Evolutionary conservation across 2,888 invertebrate species (phyloP).

Genomic region (Azorinus chamasolen): DNA sequence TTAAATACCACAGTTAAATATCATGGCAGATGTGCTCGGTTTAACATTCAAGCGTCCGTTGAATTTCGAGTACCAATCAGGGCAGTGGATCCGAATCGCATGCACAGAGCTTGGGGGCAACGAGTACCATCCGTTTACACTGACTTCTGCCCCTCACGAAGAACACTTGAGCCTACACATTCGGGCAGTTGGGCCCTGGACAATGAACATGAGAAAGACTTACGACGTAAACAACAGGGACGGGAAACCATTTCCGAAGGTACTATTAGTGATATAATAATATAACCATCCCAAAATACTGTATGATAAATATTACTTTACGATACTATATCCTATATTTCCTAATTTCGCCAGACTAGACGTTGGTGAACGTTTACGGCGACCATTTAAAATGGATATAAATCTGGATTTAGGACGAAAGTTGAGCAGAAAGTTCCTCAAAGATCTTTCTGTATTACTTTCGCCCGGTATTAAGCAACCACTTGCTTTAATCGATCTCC

Average conservation of each 20-base stretch:
- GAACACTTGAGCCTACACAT: slow-evolving; percentile 88
- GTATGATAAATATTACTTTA: too few relatives aligned
- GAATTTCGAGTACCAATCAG: slow-evolving; percentile 89
- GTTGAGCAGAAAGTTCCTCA: too few relatives aligned
- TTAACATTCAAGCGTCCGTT: slow-evolving; percentile 88
- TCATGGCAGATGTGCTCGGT: slow-evolving; percentile 88
- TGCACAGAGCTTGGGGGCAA: slow-evolving; percentile 88
- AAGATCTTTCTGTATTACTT: too few relatives aligned
- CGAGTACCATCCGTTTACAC: slow-evolving; percentile 90
- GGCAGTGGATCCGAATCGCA: slow-evolving; percentile 90
- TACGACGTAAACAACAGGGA: slow-evolving; percentile 79
- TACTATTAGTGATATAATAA: slow-evolving; percentile 11
- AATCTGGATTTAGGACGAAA: too few relatives aligned
- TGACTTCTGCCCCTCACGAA: slow-evolving; percentile 90
- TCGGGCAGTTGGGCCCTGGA: slow-evolving; percentile 90
- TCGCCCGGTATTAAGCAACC: too few relatives aligned
- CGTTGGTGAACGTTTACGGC: too few relatives aligned
- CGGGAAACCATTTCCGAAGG: slow-evolving; percentile 62
- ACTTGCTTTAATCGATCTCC: too few relatives aligned
- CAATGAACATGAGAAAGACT: slow-evolving; percentile 87
- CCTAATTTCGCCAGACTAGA: too few relatives aligned
- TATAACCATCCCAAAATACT: too few relatives aligned
- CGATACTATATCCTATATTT: too few relatives aligned
- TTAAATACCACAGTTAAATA: too few relatives aligned
- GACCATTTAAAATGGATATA: too few relatives aligned